Base-by-base conservation (phyloP, 2,113 vertebrate genomes). In the Callipepla californica region DNA sequence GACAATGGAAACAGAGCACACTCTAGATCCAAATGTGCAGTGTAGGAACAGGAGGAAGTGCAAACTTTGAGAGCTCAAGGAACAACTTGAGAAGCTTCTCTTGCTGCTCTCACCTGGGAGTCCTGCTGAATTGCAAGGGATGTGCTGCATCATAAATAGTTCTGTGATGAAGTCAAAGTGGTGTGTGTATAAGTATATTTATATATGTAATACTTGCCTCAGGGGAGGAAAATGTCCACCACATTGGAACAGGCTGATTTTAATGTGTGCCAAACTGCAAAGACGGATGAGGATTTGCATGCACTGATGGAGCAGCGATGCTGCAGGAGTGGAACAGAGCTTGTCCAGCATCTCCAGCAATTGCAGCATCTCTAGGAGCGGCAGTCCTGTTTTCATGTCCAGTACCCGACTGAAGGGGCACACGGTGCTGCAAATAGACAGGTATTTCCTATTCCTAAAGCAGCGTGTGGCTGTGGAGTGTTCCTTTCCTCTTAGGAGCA, bases 281-380 rank as follows among this genome's bases (percentile, higher is more conserved):
- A 61, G 22, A 28, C 28, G 36, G 22, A 28, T 9, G 40, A 81
- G 14, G 4, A 6, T 44, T 44, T 77, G 18, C 34, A 4, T 5
- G 7, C 7, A 22, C 23, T 22, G 17, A 1, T 4, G 14, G 14
- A 12, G 8, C 1, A 19, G 23, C 14, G 66, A 16, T 38, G 17
- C 51, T 69, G 13, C 1, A 6, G 5, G 13, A 6, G 2, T 10
- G 40, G 75, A 50, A 36, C 9, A 1, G 32, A n/a, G 13, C 6
- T 66, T 3, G 55, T 61, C 48, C 15, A 36, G n/a, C 4, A 4
- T 6, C n/a, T 48, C 34, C 20, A 25, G 21, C 17, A 36, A 44
- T 30, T 53, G 14, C 50, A 53, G 25, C 50, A 53, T 53, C 14
- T 53, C 51, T 15, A 26, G 51, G 10, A 62, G 42, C 22, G 6